These are phyloP conservation scores for Diplogasteroides magnus DNA, from an alignment of 1,140 invertebrate species.

Conservation along the genomic window DNA sequence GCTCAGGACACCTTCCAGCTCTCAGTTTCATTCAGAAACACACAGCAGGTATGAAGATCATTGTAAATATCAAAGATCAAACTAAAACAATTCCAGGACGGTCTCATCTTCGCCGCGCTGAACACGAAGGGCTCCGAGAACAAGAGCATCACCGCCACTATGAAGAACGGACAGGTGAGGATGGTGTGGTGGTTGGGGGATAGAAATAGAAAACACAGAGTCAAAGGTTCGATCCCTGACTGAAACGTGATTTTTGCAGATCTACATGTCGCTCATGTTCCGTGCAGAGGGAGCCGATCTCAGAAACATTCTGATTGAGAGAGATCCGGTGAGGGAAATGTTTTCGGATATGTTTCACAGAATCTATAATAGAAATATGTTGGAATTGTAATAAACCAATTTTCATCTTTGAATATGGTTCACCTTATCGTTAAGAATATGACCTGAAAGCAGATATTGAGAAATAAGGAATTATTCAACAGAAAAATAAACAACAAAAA, in stretches of 20 bases:
- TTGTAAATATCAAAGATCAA: no score
- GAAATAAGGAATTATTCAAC: not conserved
- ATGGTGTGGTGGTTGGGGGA: not conserved
- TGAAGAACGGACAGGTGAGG: not conserved
- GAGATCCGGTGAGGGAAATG: not conserved
- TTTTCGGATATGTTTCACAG: no score
- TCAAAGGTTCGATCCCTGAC: not conserved
- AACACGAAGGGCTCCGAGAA: not conserved
- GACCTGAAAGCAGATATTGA: no score
- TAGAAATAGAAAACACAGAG: not conserved
- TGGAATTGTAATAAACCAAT: no score
- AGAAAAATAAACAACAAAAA: conserved; percentile 8
- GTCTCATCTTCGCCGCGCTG: not conserved
- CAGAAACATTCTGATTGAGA: not conserved
- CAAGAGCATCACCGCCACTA: not conserved
- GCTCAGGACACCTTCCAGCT: not conserved
- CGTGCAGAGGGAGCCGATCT: not conserved
- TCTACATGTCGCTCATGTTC: conserved; percentile 4
- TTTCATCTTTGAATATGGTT: no score
- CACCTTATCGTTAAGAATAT: no score
- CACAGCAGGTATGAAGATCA: not conserved
- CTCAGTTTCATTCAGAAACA: not conserved
- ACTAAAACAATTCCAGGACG: not conserved
- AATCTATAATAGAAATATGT: no score
- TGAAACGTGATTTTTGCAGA: not conserved